Percentiles rank a stretch among this genome's conserved stretches.
Conservation (phyloP, 2,113 vertebrate genomes). For the Pampusana beccarii region DNA sequence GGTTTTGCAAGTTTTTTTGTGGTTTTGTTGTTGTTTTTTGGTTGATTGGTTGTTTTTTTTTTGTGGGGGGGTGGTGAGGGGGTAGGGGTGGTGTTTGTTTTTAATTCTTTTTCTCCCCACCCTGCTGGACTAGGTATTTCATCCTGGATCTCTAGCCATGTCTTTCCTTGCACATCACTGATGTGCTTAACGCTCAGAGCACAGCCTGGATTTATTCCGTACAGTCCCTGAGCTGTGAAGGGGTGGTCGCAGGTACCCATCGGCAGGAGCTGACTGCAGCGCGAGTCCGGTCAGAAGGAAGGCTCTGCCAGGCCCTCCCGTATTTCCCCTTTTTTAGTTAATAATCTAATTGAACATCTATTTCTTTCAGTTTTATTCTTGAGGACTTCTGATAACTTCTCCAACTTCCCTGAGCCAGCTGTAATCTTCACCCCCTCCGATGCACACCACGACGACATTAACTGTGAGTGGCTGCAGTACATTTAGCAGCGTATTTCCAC, state of each 20-base stretch:
- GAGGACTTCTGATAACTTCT: background rate
- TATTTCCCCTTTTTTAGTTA: background rate
- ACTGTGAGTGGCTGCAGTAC: conserved; percentile 32
- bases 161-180: background rate
- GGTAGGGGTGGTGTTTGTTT: too few relatives aligned
- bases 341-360: background rate
- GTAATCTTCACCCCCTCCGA: background rate
- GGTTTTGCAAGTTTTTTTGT: background rate
- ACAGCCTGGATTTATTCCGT: background rate
- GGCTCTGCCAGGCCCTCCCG: fast-evolving
- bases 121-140: background rate
- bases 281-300: background rate
- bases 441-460: background rate
- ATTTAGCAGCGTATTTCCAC: conserved; percentile 42
- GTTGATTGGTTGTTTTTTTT: background rate
- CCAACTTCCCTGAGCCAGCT: background rate
- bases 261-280: background rate
- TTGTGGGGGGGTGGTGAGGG: too few relatives aligned
- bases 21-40: background rate
- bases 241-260: background rate
- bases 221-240: background rate
- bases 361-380: conserved; percentile 26
- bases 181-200: background rate
- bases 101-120: too few relatives aligned
- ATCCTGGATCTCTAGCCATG: background rate